These are phyloP conservation scores for Ctenosaura bakeri DNA, from an alignment of 2,797 vertebrate species.

Conservation along the genomic window DNA sequence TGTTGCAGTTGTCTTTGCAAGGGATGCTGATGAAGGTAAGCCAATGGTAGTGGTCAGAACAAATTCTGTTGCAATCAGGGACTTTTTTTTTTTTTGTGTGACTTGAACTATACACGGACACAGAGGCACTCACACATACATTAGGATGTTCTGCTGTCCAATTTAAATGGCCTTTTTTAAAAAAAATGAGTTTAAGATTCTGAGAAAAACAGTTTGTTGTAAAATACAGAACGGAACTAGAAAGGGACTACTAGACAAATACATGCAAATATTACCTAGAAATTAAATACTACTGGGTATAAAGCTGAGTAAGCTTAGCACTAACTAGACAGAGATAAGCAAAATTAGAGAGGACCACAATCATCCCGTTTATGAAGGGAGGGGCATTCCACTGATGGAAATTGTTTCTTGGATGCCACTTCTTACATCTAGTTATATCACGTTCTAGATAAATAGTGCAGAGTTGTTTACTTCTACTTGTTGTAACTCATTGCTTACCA, in stretches of 20 bases:
- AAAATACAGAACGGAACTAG: background rate
- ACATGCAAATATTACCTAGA: background rate
- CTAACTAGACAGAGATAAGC: background rate
- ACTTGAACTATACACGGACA: background rate
- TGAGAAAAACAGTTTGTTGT: background rate
- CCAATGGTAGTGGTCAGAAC: slow-evolving; percentile 32
- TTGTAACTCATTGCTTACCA: background rate
- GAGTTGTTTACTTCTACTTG: background rate
- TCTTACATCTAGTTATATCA: background rate
- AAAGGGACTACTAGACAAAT: background rate
- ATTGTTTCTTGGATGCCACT: background rate
- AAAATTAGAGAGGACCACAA: background rate
- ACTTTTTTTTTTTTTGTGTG: rapidly evolving
- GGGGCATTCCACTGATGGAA: background rate
- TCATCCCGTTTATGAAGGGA: background rate
- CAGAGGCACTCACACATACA: background rate
- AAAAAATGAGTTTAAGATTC: slow-evolving; percentile 16
- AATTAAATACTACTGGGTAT: background rate
- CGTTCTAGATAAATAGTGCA: background rate
- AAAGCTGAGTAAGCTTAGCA: background rate
- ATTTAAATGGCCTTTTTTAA: background rate
- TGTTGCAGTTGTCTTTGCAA: slow-evolving; percentile 90
- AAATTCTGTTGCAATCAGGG: slow-evolving; percentile 44
- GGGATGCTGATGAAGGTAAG: slow-evolving; percentile 93
- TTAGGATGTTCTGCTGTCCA: background rate